Base-by-base conservation (phyloP, 2,888 invertebrate species). In the Polydrusus cervinus region DNA sequence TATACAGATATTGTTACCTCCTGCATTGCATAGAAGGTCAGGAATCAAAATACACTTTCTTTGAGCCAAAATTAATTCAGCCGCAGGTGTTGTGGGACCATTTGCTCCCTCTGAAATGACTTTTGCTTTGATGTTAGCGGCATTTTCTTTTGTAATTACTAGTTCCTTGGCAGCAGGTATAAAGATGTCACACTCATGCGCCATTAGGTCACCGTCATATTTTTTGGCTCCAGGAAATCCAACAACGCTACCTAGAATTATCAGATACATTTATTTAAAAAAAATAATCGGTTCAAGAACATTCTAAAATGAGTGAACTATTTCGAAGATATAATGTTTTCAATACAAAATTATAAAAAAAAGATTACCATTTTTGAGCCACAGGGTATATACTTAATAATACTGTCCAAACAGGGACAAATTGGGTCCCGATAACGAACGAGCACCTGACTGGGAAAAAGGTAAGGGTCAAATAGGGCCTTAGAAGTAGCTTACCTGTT, bases 101-200 rank as follows among this genome's bases (percentile, higher is more conserved):
- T 98, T 98, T 82, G 98, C 98, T 67, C 97, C 98, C 88, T 98
- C 98, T 2, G 95, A 95, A 81, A 98, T 95, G 77, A 98, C 94
- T 91, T 96, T 97, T 70, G 96, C 96, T 83, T 97, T 92, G 78
- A 99, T 93, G 82, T 91, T 91, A 83, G 92, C 90, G 3, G 98
- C 98, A 87, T 98, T 99, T 60, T 93, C 94, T 84, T 92, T 93
- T 82, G 93, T 94, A 81, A 99, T 95, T 79, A 96, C 95, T 87
- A 98, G 96, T 85, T 99, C 98, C 68, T 95, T 90, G 72, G 99
- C 99, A 79, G 98, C 98, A 0, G 99, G 98, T 69, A 99, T 93
- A 60, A 99, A 91, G 84, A 99, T 97, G 87, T 99, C 99, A 88
- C 98, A 98, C 79, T 95, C 92, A 87, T 98, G 97, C 82, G 89